phyloP scores from a whole-genome alignment of 37 sponge, comb jelly and placozoan genomes.

The Oopsacas minuta region DNA sequence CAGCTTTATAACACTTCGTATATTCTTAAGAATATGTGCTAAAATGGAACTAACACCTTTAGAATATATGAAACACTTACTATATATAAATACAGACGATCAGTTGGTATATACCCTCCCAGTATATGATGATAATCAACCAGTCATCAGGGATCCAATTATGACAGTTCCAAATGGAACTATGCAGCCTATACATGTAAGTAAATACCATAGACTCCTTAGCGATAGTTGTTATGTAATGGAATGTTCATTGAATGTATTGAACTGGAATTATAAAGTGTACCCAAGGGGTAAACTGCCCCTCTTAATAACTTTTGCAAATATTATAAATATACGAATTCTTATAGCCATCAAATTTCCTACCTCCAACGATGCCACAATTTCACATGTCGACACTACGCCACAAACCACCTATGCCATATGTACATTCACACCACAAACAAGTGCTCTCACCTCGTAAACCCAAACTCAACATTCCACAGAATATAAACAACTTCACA shows the following conservation, averaged over 20 bases:
- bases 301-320: too few species aligned
- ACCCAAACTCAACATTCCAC: neutral
- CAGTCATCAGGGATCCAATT: neutral
- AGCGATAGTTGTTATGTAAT: too few species aligned
- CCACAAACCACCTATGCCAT: neutral
- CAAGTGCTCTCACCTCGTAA: neutral
- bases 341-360: neutral
- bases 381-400: neutral
- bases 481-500: neutral
- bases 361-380: neutral
- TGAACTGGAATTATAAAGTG: too few species aligned
- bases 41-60: neutral
- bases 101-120: neutral
- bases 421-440: neutral
- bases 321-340: neutral
- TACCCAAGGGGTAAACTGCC: too few species aligned
- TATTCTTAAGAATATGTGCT: neutral
- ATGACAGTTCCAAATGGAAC: conserved; percentile 6
- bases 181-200: neutral
- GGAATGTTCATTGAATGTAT: too few species aligned
- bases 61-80: neutral
- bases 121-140: neutral
- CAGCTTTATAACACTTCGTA: neutral
- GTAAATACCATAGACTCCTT: too few species aligned
- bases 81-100: neutral